phyloP scores from a whole-genome alignment of 2,113 vertebrate species.

The Junco hyemalis region DNA sequence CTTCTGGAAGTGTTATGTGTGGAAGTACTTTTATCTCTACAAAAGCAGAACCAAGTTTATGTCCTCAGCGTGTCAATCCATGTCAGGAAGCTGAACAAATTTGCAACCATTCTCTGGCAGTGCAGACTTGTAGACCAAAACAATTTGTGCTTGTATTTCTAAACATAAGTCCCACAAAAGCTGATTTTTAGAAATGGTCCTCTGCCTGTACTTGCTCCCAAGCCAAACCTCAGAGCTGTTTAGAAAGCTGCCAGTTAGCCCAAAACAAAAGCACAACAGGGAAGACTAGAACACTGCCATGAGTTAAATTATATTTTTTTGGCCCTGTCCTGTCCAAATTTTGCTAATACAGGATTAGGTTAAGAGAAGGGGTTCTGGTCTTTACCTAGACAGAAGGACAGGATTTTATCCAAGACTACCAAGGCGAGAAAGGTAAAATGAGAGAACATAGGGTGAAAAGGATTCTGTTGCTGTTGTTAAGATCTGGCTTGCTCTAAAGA shows the following conservation, averaged over 20 bases:
- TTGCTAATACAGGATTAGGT: neutral
- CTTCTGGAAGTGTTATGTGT: neutral
- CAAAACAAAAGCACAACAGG: neutral
- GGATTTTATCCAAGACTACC: neutral
- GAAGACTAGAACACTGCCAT: neutral
- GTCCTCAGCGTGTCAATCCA: neutral
- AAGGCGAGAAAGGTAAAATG: neutral
- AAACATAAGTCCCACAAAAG: neutral
- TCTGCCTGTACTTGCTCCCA: neutral
- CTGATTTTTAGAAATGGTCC: neutral
- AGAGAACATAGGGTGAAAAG: neutral
- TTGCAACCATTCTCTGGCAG: neutral
- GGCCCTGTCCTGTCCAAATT: neutral
- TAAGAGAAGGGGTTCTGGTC: neutral
- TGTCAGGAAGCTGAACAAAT: neutral
- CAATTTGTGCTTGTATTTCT: neutral
- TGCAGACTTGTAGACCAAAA: neutral
- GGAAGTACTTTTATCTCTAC: neutral
- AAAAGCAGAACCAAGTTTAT: neutral
- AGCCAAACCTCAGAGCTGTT: neutral
- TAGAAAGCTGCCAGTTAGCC: neutral
- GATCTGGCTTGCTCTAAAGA: neutral
- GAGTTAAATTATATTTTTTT: neutral
- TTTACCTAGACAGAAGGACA: neutral
- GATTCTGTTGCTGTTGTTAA: neutral